Conservation (phyloP, 1,140 invertebrate genomes). For the Heliconius hermathena region DNA sequence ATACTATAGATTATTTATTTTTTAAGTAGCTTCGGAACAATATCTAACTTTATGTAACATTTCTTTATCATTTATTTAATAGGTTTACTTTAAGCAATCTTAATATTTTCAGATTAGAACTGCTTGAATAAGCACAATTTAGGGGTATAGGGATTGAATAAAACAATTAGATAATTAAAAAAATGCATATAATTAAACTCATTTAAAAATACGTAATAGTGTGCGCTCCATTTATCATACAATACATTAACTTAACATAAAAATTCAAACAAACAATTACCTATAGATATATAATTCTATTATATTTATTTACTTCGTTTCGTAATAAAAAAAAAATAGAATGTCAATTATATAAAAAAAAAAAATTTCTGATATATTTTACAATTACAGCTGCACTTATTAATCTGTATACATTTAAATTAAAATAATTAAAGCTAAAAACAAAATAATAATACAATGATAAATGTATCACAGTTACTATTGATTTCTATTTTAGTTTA, state of each 20-base stretch:
- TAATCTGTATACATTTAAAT: background rate
- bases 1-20: no score
- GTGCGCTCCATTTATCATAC: background rate
- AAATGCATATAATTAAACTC: slow-evolving; percentile 2
- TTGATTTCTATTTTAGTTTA: background rate
- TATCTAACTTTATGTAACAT: no score
- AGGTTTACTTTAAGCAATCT: no score
- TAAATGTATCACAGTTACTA: background rate
- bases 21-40: no score
- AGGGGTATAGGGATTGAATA: no score
- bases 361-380: background rate
- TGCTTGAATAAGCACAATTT: no score
- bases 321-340: background rate
- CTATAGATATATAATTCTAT: background rate
- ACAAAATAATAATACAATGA: slow-evolving; percentile 11
- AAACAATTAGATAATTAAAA: background rate
- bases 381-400: background rate
- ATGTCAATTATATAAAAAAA: background rate
- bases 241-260: background rate
- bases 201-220: slow-evolving; percentile 4
- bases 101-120: no score
- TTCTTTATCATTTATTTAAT: no score
- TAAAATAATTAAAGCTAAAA: slow-evolving; percentile 10
- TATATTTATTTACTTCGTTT: background rate
- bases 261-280: background rate